Evolutionary conservation across 2,888 invertebrate genomes (phyloP).

Genomic region (Loripinus fragilis): DNA sequence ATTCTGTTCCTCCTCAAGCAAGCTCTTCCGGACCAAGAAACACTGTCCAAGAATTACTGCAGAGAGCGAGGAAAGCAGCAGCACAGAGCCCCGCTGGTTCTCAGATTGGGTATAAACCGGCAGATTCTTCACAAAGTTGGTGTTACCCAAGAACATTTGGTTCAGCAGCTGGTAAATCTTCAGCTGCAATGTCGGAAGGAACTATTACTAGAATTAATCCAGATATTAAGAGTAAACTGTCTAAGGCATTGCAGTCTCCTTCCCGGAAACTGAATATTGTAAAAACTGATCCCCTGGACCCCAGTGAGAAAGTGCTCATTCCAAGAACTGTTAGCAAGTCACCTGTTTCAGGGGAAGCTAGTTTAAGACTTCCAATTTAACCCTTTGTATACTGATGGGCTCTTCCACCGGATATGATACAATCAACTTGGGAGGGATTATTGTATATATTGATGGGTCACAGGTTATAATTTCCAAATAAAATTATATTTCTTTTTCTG

Average conservation of each 20-base stretch:
- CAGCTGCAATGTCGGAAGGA: slow-evolving; percentile 33
- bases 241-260: slow-evolving; percentile 52
- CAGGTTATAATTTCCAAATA: too few relatives aligned
- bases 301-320: background rate
- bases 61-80: background rate
- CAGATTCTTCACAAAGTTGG: background rate
- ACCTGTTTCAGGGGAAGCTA: background rate
- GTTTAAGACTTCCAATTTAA: background rate
- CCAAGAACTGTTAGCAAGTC: background rate
- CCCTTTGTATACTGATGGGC: too few relatives aligned
- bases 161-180: background rate
- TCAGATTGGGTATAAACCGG: background rate
- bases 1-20: too few relatives aligned
- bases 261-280: slow-evolving; percentile 32
- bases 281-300: background rate
- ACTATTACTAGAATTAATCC: slow-evolving; percentile 56
- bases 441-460: too few relatives aligned
- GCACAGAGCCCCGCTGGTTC: background rate
- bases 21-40: background rate
- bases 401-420: too few relatives aligned
- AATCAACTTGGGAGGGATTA: too few relatives aligned
- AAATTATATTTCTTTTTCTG: too few relatives aligned
- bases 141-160: background rate
- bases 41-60: background rate
- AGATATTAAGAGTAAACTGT: slow-evolving; percentile 52